Evolutionary conservation across 2,888 invertebrate genomes (phyloP).

Genomic region (Tromatobia lineatoria): DNA sequence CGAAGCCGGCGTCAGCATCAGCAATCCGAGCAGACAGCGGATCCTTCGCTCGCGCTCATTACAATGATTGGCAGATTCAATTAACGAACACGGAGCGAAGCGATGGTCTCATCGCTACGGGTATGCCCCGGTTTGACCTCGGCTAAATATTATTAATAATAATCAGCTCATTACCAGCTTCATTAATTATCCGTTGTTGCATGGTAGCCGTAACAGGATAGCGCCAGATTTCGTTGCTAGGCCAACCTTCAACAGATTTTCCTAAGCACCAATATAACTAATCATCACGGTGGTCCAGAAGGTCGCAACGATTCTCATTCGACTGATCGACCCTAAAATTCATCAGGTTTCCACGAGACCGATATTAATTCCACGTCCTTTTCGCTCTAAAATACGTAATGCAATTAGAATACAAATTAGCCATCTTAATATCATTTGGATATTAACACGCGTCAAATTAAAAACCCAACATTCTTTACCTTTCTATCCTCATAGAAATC

Average conservation of each 20-base stretch:
- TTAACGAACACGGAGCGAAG: slow-evolving; percentile 86
- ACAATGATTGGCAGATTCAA: slow-evolving; percentile 93
- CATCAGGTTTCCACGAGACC: not conserved
- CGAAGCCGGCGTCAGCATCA: slow-evolving; percentile 34
- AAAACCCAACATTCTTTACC: too few species aligned
- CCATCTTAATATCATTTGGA: too few species aligned
- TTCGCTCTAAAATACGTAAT: not conserved
- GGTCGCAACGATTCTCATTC: not conserved
- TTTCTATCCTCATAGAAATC: too few species aligned
- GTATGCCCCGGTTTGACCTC: slow-evolving; percentile 83
- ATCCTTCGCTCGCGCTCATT: slow-evolving; percentile 88
- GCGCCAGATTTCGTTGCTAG: slow-evolving; percentile 26
- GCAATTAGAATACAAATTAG: too few species aligned
- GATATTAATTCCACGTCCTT: not conserved
- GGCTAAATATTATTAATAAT: slow-evolving; percentile 85
- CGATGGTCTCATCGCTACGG: slow-evolving; percentile 77
- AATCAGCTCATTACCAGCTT: slow-evolving; percentile 84
- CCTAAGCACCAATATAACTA: not conserved
- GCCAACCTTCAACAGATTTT: not conserved
- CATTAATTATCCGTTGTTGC: slow-evolving; percentile 81
- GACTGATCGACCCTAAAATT: not conserved
- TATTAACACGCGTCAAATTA: too few species aligned
- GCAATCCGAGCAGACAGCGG: slow-evolving; percentile 70
- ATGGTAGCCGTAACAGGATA: slow-evolving; percentile 51
- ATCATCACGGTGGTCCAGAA: slow-evolving; percentile 16